phyloP scores from a whole-genome alignment of 2,888 invertebrate genomes.

The Melanophora roralis region DNA sequence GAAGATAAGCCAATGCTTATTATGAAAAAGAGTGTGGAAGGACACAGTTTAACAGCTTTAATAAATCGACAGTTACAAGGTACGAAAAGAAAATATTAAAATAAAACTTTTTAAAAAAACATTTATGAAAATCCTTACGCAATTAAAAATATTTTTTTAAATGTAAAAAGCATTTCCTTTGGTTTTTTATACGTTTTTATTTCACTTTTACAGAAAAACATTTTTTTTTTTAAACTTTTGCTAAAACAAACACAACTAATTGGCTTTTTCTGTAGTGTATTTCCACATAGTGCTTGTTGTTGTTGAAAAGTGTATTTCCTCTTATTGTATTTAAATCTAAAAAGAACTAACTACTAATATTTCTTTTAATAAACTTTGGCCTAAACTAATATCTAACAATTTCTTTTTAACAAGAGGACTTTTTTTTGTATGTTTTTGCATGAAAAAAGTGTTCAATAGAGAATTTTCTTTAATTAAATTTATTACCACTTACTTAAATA shows the following conservation, averaged over 20 bases:
- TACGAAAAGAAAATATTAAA: constrained; percentile 70
- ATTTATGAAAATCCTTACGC: not conserved
- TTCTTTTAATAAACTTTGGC: not conserved
- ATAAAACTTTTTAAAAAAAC: not conserved
- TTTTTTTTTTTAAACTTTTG: constrained; percentile 19
- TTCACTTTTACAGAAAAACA: constrained; percentile 25
- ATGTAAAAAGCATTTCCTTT: constrained; percentile 35
- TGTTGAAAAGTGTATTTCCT: constrained; percentile 36
- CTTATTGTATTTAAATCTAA: constrained; percentile 12
- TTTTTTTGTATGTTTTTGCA: constrained; percentile 42
- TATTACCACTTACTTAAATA: not conserved
- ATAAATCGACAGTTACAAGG: constrained; percentile 88
- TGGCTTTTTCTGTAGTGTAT: constrained; percentile 36
- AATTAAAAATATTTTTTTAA: constrained; percentile 22
- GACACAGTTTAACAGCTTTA: constrained; percentile 86
- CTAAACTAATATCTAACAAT: constrained; percentile 16
- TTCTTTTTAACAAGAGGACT: not conserved
- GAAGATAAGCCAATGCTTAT: constrained; percentile 88
- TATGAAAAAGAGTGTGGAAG: constrained; percentile 84
- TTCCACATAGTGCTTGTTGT: constrained; percentile 58
- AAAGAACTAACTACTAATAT: not conserved
- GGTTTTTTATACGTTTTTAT: constrained; percentile 10
- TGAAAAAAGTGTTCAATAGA: constrained; percentile 5
- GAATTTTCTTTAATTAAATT: not conserved
- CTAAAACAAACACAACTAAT: constrained; percentile 20